Base-by-base conservation (phyloP, 2,797 vertebrate genomes). In the Lateolabrax maculatus region DNA sequence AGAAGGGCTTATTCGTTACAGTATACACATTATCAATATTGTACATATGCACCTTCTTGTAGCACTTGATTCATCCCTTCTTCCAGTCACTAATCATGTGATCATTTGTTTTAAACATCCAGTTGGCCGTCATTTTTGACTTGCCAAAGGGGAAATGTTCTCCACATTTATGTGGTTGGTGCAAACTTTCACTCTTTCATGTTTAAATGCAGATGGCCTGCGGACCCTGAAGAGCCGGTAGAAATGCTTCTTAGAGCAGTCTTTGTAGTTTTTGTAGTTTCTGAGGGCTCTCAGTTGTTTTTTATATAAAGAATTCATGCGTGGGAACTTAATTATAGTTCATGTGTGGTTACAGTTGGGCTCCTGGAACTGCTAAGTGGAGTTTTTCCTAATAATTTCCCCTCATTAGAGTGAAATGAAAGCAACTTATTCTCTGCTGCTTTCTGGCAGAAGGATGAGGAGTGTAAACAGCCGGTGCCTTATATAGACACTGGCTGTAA, bases 381-480 rank as follows among this genome's bases (percentile, higher is more conserved):
- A 71, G 52, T 44, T 51, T n/a, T 9, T 61, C 65, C 18, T 44
- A 29, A 72, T 66, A 1, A 68, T 25, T 46, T 62, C 53, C 51
- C 67, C 44, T 84, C 55, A 73, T 77, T 53, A 57, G 53, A 43
- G 63, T 25, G 18, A 63, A 77, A 60, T 71, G 72, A 72, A 79
- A 80, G 74, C 29, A 36, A 8, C 62, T 43, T 76, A 52, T 43
- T 65, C 29, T 66, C 27, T 39, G 74, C 71, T 34, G 71, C 67
- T 81, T 87, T 67, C 56, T 55, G 72, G 72, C 70, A 77, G 64
- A 9, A n/a, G 37, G 56, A 84, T 57, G 64, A 66, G 55, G 65
- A 58, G 63, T 1, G 5, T 57, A 67, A 83, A 77, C 75, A 84
- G 56, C 36, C 43, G 29, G 67, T 0, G 13, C 71, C 64, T 52